Conservation (phyloP, 2,797 vertebrate species). For the Meda fulgida region DNA sequence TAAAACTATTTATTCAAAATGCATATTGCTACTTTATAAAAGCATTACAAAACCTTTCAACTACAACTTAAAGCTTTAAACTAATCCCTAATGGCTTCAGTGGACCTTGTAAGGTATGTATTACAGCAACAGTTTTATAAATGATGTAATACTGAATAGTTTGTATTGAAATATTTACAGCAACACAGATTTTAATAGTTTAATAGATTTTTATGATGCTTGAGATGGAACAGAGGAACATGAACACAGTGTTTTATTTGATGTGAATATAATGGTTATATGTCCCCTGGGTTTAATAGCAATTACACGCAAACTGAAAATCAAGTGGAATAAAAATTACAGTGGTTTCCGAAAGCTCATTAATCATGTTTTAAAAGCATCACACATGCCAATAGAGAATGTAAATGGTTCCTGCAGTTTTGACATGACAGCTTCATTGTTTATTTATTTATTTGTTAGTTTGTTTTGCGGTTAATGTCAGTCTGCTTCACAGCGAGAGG, state of each 20-base stretch:
- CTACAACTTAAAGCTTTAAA: not conserved
- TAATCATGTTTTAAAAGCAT: slow-evolving; percentile 36
- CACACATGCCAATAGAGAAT: not conserved
- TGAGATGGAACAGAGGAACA: slow-evolving; percentile 19
- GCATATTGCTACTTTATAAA: not conserved
- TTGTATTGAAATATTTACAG: slow-evolving; percentile 6
- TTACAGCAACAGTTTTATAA: slow-evolving; percentile 1
- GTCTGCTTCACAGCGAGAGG: not conserved
- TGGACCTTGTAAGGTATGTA: not conserved
- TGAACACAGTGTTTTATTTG: slow-evolving; percentile 21
- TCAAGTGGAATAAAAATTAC: slow-evolving; percentile 38
- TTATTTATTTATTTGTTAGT: not conserved
- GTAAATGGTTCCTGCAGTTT: not conserved
- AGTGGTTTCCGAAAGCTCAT: slow-evolving; percentile 20
- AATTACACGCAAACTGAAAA: slow-evolving; percentile 41
- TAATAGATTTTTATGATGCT: slow-evolving; percentile 28
- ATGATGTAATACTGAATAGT: slow-evolving; percentile 15
- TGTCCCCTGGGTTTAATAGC: slow-evolving; percentile 32
- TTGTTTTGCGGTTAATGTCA: not conserved
- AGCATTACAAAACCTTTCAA: not conserved
- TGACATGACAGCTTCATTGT: not conserved
- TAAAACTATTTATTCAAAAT: not conserved
- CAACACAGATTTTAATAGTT: not conserved
- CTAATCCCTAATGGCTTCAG: not conserved
- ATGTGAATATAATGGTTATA: slow-evolving; percentile 25